Conservation (phyloP, 2,797 vertebrate genomes). For the Manis crassicaudata region DNA sequence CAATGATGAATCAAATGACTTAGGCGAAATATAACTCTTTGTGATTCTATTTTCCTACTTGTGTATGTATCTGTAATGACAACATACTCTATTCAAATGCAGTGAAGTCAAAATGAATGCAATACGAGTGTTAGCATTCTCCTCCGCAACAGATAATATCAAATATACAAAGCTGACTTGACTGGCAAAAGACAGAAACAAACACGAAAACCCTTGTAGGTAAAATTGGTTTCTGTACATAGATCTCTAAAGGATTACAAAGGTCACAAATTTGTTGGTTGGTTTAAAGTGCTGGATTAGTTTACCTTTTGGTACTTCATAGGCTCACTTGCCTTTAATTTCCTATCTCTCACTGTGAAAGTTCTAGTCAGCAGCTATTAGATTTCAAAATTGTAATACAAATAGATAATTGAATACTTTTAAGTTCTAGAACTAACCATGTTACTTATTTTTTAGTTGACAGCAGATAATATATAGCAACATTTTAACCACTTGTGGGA, state of each 20-base stretch:
- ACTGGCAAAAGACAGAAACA: not conserved
- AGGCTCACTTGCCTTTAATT: constrained; percentile 47
- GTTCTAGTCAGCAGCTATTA: constrained; percentile 8
- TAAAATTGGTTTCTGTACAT: not conserved
- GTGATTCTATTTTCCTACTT: not conserved
- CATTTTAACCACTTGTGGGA: constrained; percentile 1
- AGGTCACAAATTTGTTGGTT: not conserved
- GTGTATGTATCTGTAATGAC: not conserved
- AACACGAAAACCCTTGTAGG: not conserved
- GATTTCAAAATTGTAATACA: constrained; percentile 46
- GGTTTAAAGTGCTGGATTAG: not conserved
- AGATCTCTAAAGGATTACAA: not conserved
- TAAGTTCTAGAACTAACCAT: constrained; percentile 41
- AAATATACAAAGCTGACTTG: not conserved
- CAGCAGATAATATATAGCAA: constrained; percentile 26
- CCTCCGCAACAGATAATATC: not conserved
- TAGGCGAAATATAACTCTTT: not conserved
- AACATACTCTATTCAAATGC: not conserved
- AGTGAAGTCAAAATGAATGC: not conserved
- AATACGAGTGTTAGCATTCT: not conserved
- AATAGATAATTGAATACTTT: constrained; percentile 45
- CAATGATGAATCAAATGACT: constrained; percentile 5
- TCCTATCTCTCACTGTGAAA: not conserved
- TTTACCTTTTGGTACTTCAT: not conserved
- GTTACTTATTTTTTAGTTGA: constrained; percentile 50